Percentiles rank a stretch among this genome's conserved stretches.
These are phyloP conservation scores for Lithophane ornitopus DNA, from an alignment of 2,888 invertebrate species.

Conservation along the genomic window DNA sequence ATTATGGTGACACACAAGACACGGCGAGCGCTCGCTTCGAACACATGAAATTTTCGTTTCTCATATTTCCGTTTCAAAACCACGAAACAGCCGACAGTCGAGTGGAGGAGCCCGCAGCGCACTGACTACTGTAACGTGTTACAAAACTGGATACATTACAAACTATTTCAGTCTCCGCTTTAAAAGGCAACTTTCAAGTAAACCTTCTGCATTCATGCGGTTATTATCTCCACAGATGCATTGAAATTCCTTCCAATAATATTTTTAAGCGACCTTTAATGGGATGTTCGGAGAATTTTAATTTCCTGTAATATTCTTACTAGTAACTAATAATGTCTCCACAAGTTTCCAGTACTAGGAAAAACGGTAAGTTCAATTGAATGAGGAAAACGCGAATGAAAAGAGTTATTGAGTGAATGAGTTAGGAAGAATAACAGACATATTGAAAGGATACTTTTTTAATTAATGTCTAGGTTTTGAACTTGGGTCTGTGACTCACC, in stretches of 20 bases:
- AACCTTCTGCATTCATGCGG: neutral
- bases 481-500: too few relatives aligned
- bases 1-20: too few relatives aligned
- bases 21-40: too few relatives aligned
- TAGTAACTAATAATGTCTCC: neutral
- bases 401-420: constrained; percentile 1
- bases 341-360: neutral
- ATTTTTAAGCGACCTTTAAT: constrained; percentile 2
- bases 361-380: neutral
- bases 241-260: neutral
- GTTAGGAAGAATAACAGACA: neutral
- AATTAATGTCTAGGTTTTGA: too few relatives aligned
- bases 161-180: too few relatives aligned
- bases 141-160: too few relatives aligned
- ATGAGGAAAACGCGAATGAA: neutral
- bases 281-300: constrained; percentile 10
- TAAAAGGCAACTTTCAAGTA: neutral
- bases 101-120: too few relatives aligned
- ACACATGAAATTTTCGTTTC: too few relatives aligned
- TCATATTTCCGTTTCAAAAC: too few relatives aligned
- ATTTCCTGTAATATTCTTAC: constrained; percentile 2
- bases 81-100: too few relatives aligned
- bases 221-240: neutral
- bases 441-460: too few relatives aligned
- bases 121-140: too few relatives aligned